Conservation (phyloP, 2,797 vertebrate genomes). For the Benthosema pterotum region DNA sequence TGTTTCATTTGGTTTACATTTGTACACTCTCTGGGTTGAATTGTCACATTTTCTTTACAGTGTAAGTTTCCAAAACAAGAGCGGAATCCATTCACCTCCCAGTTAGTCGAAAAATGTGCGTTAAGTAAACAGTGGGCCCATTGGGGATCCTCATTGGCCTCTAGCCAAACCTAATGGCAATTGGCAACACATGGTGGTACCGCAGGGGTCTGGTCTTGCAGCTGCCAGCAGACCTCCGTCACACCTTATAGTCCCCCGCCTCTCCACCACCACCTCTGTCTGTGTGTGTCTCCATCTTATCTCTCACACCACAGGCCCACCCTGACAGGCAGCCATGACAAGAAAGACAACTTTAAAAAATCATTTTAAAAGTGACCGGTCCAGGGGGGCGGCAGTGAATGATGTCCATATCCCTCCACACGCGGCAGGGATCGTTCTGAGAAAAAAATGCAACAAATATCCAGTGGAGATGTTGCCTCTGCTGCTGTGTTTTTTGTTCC, state of each 20-base stretch:
- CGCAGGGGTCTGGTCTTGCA: conserved; percentile 50
- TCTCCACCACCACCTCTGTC: conserved; percentile 42
- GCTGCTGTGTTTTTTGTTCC: conserved; percentile 3
- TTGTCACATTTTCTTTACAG: too few relatives aligned
- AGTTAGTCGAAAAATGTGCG: conserved; percentile 42
- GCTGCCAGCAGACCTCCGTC: conserved; percentile 63
- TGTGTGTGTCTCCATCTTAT: conserved; percentile 14
- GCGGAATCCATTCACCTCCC: conserved; percentile 10
- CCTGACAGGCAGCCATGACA: conserved; percentile 3
- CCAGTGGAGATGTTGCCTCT: too few relatives aligned
- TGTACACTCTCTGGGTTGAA: too few relatives aligned
- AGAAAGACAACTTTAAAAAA: conserved; percentile 11
- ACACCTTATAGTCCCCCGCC: conserved; percentile 37
- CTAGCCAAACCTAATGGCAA: conserved; percentile 46
- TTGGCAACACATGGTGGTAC: conserved; percentile 47
- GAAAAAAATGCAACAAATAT: conserved; percentile 38
- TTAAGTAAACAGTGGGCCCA: conserved; percentile 64
- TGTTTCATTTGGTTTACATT: too few relatives aligned
- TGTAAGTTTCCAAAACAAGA: too few relatives aligned
- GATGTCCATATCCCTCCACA: background rate
- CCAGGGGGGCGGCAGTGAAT: background rate
- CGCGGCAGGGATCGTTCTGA: conserved; percentile 18
- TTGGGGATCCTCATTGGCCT: conserved; percentile 33
- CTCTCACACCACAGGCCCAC: conserved; percentile 8
- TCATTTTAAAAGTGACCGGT: background rate